A percentile compares a stretch with the other conserved stretches of the same genome.
Evolutionary conservation across 2,797 vertebrate species (phyloP).

Genomic region (Mus minutoides): DNA sequence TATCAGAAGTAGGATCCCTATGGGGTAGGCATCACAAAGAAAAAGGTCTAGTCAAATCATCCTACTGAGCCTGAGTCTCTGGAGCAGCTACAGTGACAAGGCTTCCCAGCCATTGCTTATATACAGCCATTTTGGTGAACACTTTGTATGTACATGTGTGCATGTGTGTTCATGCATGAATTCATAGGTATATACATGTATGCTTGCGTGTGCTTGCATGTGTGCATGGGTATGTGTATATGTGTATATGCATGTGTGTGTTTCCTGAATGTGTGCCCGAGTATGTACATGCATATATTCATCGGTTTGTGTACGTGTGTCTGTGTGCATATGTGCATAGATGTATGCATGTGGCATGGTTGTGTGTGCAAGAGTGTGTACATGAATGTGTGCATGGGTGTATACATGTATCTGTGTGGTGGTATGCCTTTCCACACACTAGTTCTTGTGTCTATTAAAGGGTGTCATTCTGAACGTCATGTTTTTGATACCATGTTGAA

Average conservation of each 20-base stretch:
- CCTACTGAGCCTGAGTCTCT: neutral
- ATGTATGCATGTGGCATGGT: neutral
- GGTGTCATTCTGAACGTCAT: neutral
- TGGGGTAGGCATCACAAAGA: neutral
- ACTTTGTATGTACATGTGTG: neutral
- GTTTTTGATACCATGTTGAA: neutral
- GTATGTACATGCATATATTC: neutral
- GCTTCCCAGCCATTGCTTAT: fast-evolving
- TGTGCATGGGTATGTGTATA: neutral
- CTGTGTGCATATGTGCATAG: too few relatives aligned
- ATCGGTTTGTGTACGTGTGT: neutral
- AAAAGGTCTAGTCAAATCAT: neutral
- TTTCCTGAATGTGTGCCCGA: too few relatives aligned
- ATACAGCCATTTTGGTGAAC: neutral
- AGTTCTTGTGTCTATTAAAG: neutral
- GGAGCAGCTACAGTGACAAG: neutral
- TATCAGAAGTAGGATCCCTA: neutral
- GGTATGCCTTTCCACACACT: neutral
- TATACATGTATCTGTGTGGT: neutral
- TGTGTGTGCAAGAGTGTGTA: neutral
- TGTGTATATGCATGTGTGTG: neutral
- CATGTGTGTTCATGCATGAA: neutral
- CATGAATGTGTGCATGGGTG: too few relatives aligned
- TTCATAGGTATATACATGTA: neutral
- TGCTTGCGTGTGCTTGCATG: neutral